Conservation (phyloP, 2,888 invertebrate species). For the Harpagoxenus sublaevis region DNA sequence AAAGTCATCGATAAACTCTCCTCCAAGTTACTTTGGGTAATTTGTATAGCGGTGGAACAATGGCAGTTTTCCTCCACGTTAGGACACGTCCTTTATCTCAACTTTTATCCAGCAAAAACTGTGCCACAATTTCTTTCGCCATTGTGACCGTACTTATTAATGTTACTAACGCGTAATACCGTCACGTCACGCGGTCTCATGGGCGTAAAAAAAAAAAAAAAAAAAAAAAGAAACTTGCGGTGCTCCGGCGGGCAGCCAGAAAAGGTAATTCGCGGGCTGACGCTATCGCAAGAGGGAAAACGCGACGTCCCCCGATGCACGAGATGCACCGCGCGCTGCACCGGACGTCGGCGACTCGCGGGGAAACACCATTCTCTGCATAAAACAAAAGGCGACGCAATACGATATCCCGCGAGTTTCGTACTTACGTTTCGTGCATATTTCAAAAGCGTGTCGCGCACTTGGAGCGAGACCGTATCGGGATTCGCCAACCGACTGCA, state of each 20-base stretch:
- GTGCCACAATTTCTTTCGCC: conserved; percentile 50
- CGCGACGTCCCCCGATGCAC: conserved; percentile 42
- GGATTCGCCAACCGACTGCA: conserved; percentile 68
- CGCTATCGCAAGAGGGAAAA: conserved; percentile 42
- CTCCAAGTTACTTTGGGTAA: conserved; percentile 21
- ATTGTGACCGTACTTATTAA: conserved; percentile 50
- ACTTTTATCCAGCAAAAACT: conserved; percentile 37
- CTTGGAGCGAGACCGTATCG: conserved; percentile 73
- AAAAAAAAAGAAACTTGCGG: not conserved
- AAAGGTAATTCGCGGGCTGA: conserved; percentile 45
- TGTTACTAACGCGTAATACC: conserved; percentile 45
- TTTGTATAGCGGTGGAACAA: conserved; percentile 38
- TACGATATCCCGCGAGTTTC: conserved; percentile 75
- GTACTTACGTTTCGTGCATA: conserved; percentile 76
- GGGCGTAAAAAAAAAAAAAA: not conserved
- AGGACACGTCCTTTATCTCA: conserved; percentile 30
- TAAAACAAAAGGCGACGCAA: conserved; percentile 76
- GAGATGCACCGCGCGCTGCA: conserved; percentile 34
- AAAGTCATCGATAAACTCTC: conserved; percentile 37
- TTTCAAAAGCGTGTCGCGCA: conserved; percentile 73
- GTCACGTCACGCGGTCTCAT: conserved; percentile 16
- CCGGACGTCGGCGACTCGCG: conserved; percentile 63
- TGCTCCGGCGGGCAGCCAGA: conserved; percentile 3
- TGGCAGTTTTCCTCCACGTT: not conserved
- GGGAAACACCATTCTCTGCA: conserved; percentile 73